Evolutionary conservation across 2,113 vertebrate species (phyloP).

Genomic region (Thalassarche chlororhynchos): DNA sequence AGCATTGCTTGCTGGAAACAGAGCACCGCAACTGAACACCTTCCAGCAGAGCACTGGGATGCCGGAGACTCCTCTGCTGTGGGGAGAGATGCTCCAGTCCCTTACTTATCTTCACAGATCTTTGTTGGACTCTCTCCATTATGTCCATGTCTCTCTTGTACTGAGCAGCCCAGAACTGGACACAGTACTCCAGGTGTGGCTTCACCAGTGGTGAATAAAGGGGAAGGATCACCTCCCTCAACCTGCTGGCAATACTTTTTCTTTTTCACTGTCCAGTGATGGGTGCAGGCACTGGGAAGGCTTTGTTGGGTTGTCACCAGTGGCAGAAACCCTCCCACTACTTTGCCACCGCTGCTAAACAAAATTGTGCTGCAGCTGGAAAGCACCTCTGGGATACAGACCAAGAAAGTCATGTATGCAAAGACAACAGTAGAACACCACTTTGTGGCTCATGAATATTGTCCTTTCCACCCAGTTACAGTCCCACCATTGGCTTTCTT

Average conservation of each 20-base stretch:
- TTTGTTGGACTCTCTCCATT: accelerated
- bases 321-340: neutral
- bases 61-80: neutral
- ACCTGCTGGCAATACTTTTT: neutral
- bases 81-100: neutral
- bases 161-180: neutral
- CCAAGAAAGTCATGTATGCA: neutral
- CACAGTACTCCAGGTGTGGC: neutral
- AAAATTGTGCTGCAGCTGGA: neutral
- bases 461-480: neutral
- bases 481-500: neutral
- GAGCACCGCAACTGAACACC: neutral
- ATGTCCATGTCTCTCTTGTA: neutral
- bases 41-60: neutral
- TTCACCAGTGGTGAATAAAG: neutral
- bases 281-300: neutral
- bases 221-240: neutral
- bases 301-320: neutral
- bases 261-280: neutral
- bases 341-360: neutral
- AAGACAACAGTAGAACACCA: neutral
- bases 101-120: neutral
- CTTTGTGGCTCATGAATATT: neutral
- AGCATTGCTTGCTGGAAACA: neutral
- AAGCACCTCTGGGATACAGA: neutral